Evolutionary conservation across 2,113 vertebrate genomes (phyloP).

Genomic region (Chlorocebus sabaeus): DNA sequence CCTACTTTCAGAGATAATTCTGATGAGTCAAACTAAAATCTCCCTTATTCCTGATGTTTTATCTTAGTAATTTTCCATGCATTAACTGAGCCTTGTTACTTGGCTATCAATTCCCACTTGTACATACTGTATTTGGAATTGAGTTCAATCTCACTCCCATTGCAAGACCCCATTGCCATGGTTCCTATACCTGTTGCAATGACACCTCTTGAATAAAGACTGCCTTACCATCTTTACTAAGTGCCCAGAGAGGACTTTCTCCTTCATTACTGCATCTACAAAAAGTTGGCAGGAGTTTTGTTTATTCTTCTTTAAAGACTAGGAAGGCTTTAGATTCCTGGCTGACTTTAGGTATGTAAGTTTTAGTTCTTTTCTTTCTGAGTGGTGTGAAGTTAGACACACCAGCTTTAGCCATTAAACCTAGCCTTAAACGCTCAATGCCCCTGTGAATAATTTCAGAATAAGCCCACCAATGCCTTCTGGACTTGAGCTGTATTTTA

Average conservation of each 20-base stretch:
- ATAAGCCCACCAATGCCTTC: background rate
- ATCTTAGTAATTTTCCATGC: no score
- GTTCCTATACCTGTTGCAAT: background rate
- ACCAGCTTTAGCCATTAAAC: background rate
- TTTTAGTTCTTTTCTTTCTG: background rate
- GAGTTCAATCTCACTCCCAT: background rate
- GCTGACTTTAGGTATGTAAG: fast-evolving
- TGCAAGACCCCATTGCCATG: background rate
- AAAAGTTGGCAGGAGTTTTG: background rate
- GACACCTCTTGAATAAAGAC: background rate
- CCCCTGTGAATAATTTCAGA: background rate
- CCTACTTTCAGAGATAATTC: background rate
- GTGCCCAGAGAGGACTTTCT: background rate
- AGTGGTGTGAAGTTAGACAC: background rate
- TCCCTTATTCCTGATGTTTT: background rate
- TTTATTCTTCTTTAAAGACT: background rate
- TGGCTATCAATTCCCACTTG: background rate
- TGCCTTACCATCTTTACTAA: background rate
- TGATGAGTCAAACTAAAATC: background rate
- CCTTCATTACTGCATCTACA: background rate
- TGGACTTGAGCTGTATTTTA: background rate
- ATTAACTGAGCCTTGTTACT: background rate
- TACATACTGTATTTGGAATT: background rate
- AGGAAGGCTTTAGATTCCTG: no score
- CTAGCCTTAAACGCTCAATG: no score